Conservation (phyloP, 2,113 vertebrate genomes). For the Ictalurus punctatus region DNA sequence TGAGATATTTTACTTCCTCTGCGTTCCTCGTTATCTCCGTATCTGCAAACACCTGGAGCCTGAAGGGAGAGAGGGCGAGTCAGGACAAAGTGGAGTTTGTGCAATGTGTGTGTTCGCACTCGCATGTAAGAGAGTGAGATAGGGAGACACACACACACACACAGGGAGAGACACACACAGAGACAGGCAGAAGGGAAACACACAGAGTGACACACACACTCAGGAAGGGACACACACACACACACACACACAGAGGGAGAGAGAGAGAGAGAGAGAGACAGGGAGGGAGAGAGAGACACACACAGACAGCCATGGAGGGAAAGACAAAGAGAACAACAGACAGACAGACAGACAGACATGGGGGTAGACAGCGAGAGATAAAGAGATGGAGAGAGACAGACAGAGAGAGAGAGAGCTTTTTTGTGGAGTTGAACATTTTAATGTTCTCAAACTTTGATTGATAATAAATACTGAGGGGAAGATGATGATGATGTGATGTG, state of each 20-base stretch:
- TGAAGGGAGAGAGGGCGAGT: slow-evolving; percentile 58
- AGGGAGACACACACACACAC: no score
- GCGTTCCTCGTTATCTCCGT: not conserved
- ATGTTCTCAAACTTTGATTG: not conserved
- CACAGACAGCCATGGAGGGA: not conserved
- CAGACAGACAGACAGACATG: no score
- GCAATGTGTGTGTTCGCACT: not conserved
- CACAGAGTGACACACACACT: not conserved
- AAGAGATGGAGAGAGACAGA: not conserved
- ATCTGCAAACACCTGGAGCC: slow-evolving; percentile 28
- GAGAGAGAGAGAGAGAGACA: not conserved
- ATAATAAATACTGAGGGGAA: not conserved
- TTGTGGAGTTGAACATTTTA: not conserved
- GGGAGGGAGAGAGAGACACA: not conserved
- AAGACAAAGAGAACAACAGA: not conserved
- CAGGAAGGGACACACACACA: not conserved
- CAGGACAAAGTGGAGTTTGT: slow-evolving; percentile 58
- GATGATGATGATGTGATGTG: no score
- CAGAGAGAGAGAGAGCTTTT: not conserved
- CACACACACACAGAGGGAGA: not conserved
- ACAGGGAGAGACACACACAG: no score
- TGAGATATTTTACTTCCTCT: not conserved
- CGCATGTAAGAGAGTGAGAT: not conserved
- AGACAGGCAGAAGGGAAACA: not conserved
- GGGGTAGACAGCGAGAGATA: no score